Evolutionary conservation across 2,888 invertebrate species (phyloP).

Genomic region (Craniophora ligustri): DNA sequence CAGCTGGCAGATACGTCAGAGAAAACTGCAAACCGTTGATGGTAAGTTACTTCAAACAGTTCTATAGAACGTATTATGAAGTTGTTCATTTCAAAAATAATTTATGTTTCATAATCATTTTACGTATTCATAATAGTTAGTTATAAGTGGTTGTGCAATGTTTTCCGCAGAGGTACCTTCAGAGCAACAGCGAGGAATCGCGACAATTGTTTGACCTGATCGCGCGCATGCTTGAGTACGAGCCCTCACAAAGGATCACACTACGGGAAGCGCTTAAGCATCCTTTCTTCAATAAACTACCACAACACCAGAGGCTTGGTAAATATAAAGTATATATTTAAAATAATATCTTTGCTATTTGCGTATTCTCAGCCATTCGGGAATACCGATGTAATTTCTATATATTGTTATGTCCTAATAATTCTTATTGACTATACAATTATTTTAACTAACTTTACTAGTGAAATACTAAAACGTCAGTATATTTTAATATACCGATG

Average conservation of each 20-base stretch:
- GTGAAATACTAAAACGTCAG: too few species aligned
- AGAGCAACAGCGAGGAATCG: slow-evolving; percentile 96
- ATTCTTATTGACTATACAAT: too few species aligned
- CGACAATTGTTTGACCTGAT: slow-evolving; percentile 98
- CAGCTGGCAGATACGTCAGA: slow-evolving; percentile 98
- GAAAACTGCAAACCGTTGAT: slow-evolving; percentile 99
- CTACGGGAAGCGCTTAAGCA: slow-evolving; percentile 96
- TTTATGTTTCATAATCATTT: neutral
- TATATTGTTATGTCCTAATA: too few species aligned
- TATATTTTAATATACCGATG: too few species aligned
- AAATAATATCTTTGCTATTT: neutral
- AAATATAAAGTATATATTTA: slow-evolving; percentile 62
- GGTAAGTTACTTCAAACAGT: slow-evolving; percentile 89
- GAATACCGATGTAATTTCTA: too few species aligned
- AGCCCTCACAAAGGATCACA: slow-evolving; percentile 96
- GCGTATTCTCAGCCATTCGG: neutral
- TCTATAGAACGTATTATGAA: too few species aligned
- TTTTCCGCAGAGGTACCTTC: slow-evolving; percentile 93
- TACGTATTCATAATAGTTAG: neutral
- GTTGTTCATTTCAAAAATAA: neutral
- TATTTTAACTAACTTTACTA: too few species aligned
- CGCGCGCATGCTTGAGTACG: slow-evolving; percentile 98
- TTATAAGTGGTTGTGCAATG: neutral
- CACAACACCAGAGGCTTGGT: slow-evolving; percentile 93
- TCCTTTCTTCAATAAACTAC: slow-evolving; percentile 97